Base-by-base conservation (phyloP, 2,113 vertebrate species). In the Aspiorhynchus laticeps region DNA sequence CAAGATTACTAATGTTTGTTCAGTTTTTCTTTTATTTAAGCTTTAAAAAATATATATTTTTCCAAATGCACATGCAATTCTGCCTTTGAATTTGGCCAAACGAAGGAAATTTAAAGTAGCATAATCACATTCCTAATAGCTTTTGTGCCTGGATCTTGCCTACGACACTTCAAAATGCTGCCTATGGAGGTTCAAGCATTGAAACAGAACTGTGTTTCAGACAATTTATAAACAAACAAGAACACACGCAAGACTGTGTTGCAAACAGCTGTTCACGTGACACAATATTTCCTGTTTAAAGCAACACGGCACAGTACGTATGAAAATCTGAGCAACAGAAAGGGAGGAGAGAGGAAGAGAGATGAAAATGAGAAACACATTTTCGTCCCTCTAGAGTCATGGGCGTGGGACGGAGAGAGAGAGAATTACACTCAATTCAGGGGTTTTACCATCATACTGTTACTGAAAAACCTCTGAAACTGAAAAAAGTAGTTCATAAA, bases 311-410 rank as follows among this genome's bases (percentile, higher is more conserved):
- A 77, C 59, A 73, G 87, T 87, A 80, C 33, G n/a, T 48, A 89
- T 80, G 84, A 87, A 51, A 7, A 31, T 19, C 81, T 77, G 33
- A 17, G 67, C 83, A 87, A 79, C 19, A 80, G 63, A 76, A 87
- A 91, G 85, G 56, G 83, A 83, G 82, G 87, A 89, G 80, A 86
- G 17, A 48, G 53, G 74, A 28, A 90, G 86, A 31, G 41, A 92
- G 92, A 93, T 91, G 86, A 93, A 93, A 93, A 93, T 91, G 86
- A 94, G 88, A 89, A 93, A 92, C 92, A 93, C 86, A 92, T 93
- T 94, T 94, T 87, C 80, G 88, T 85, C 91, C 92, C 90, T 94
- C 92, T 89, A 90, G 93, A 75, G 88, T 41, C 90, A 90, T 90
- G 85, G 90, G 91, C 2, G 91, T 61, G 56, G 56, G 56, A n/a